Evolutionary conservation across 2,888 invertebrate genomes (phyloP).

Genomic region (Folsomia manolachei): DNA sequence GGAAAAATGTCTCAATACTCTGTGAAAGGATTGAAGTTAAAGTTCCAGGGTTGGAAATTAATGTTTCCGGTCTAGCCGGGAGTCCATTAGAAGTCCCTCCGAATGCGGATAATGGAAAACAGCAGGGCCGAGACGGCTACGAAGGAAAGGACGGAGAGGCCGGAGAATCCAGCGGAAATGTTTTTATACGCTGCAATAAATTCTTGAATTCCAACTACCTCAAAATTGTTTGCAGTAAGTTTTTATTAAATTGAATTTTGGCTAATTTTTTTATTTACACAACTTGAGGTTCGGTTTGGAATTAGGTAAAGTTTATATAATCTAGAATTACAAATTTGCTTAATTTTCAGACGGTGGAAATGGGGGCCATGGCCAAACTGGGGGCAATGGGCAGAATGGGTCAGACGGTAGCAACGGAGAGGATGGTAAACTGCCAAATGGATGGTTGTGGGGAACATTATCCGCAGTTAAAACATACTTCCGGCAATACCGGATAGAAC

Average conservation of each 20-base stretch:
- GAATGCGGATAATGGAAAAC: background rate
- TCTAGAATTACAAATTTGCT: no score
- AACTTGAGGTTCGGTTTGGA: no score
- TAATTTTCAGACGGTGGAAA: background rate
- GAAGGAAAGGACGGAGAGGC: background rate
- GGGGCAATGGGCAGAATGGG: background rate
- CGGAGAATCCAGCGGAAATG: background rate
- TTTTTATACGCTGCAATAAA: background rate
- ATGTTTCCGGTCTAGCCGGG: background rate
- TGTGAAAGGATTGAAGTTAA: background rate
- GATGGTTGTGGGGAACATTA: background rate
- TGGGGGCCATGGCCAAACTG: conserved; percentile 5
- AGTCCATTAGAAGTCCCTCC: background rate
- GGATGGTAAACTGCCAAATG: background rate
- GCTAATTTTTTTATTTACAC: no score
- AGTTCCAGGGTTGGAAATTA: background rate
- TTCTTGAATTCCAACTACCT: background rate
- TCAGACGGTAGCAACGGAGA: background rate
- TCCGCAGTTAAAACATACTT: background rate
- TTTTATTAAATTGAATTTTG: no score
- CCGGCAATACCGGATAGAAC: background rate
- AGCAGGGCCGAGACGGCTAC: background rate
- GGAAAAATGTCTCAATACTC: background rate
- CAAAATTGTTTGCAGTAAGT: no score
- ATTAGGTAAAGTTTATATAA: no score